These are phyloP conservation scores for Brachirus orientalis DNA, from an alignment of 2,113 vertebrate species.

Conservation along the genomic window DNA sequence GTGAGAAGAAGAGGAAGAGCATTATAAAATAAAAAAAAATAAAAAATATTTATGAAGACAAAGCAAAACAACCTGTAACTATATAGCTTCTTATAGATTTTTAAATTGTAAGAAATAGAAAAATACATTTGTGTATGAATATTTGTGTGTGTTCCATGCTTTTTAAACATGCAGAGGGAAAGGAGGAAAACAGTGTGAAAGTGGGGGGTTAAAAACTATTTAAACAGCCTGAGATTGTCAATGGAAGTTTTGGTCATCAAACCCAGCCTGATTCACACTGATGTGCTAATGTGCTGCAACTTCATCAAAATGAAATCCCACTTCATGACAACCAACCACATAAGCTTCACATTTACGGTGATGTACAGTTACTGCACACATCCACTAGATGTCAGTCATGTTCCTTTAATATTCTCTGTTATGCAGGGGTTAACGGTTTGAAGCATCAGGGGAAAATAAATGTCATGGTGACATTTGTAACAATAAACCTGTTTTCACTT, in stretches of 20 bases:
- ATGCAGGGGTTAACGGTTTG: neutral
- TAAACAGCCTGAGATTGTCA: conserved; percentile 32
- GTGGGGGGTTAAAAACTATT: too few relatives aligned
- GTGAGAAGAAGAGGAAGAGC: too few relatives aligned
- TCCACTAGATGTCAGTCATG: conserved; percentile 78
- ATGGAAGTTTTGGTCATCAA: conserved; percentile 19
- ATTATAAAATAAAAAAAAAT: too few relatives aligned
- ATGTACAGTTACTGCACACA: conserved; percentile 11
- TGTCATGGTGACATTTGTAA: too few relatives aligned
- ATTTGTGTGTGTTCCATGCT: neutral
- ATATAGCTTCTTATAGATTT: too few relatives aligned
- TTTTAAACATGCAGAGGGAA: too few relatives aligned
- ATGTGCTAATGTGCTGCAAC: conserved; percentile 41
- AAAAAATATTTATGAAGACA: too few relatives aligned
- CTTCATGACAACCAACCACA: conserved; percentile 32
- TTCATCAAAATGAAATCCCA: conserved; percentile 22
- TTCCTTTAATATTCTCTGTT: conserved; percentile 26
- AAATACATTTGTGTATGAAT: neutral
- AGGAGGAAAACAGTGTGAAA: too few relatives aligned
- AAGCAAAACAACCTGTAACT: too few relatives aligned
- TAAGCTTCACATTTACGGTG: neutral
- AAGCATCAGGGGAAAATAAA: too few relatives aligned
- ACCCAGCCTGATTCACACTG: conserved; percentile 49
- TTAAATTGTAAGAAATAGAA: too few relatives aligned
- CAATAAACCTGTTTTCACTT: too few relatives aligned